These are phyloP conservation scores for Montipora capricornis DNA, from an alignment of 64 coral and sea anemone genomes.

Conservation along the genomic window DNA sequence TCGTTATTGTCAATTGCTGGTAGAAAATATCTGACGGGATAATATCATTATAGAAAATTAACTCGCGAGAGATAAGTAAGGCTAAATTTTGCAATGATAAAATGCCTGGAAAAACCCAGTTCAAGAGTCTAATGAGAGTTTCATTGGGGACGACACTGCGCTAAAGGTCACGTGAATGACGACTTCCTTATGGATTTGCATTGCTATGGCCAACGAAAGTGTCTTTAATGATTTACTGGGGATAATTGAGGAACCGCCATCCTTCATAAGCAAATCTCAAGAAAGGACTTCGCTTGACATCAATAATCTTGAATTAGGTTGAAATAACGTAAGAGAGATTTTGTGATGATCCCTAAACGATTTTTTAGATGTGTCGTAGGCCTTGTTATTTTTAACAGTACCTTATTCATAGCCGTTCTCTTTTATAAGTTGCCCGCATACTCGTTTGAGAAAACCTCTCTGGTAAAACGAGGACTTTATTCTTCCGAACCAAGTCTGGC, in stretches of 20 bases:
- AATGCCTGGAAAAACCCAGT: neutral
- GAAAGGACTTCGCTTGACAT: neutral
- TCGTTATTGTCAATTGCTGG: neutral
- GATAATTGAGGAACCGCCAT: neutral
- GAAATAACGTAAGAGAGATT: neutral
- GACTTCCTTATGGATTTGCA: no score
- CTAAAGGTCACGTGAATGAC: neutral
- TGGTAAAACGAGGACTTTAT: neutral
- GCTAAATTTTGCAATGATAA: neutral
- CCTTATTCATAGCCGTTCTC: neutral
- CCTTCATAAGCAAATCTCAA: neutral
- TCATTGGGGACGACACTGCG: neutral
- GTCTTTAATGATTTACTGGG: neutral
- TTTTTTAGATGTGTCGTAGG: neutral
- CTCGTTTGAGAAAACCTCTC: neutral
- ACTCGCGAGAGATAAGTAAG: neutral
- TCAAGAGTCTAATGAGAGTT: no score
- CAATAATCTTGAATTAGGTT: neutral
- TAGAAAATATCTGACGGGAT: neutral
- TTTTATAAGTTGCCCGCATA: neutral
- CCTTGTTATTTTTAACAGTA: neutral
- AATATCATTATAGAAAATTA: neutral
- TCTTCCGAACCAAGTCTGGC: neutral
- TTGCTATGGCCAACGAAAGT: neutral
- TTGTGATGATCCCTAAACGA: slow-evolving; percentile 13